Evolutionary conservation across 1,140 invertebrate species (phyloP), one percentile per base, ranked within the genome.

Genomic region (Drosophila quadrilineata): DNA sequence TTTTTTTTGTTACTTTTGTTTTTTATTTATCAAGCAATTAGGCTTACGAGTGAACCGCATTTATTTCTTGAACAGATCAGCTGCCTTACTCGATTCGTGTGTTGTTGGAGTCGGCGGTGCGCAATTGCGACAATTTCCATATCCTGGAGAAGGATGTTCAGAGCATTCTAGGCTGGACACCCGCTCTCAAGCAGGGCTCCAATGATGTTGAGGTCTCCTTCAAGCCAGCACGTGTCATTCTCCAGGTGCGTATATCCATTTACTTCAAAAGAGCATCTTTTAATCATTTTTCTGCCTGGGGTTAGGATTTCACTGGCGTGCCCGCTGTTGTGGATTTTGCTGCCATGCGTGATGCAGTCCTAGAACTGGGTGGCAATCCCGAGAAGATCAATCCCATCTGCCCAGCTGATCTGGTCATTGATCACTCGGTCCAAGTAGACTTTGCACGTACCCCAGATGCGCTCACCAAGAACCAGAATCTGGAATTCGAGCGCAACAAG

Each of bases 271-370:
- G 22, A 0, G 10, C 28, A 36, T 40, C 3, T 22, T 40, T 40
- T 22, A n/a, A 3, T 12, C 28, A 4, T 6, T 14, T 12, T 19
- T 24, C 0, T 14, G 28, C 3, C n/a, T n/a, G n/a, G n/a, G n/a
- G n/a, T n/a, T 5, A 97, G 95, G 96, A 97, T 91, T 96, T 96
- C 57, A 99, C 97, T 40, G 98, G 98, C n/a, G 97, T 99, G 0
- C 98, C 98, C 10, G 98, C 97, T 5, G 97, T 99, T 6, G 98
- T 99, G 6, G 98, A 99, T 91, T 98, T 99, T 92, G 98, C 98
- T 26, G 97, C 97, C 3, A 99, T 99, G 98, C 91, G 98, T 77
- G 98, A 99, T 92, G 97, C 97, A 14, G 97, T 99, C 0, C 93
- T 95, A 80, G 91, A 92, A 26, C 91, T 99, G 6, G 95, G 95